These are phyloP conservation scores for Yponomeuta cagnagella DNA, from an alignment of 2,888 invertebrate species.

Conservation along the genomic window DNA sequence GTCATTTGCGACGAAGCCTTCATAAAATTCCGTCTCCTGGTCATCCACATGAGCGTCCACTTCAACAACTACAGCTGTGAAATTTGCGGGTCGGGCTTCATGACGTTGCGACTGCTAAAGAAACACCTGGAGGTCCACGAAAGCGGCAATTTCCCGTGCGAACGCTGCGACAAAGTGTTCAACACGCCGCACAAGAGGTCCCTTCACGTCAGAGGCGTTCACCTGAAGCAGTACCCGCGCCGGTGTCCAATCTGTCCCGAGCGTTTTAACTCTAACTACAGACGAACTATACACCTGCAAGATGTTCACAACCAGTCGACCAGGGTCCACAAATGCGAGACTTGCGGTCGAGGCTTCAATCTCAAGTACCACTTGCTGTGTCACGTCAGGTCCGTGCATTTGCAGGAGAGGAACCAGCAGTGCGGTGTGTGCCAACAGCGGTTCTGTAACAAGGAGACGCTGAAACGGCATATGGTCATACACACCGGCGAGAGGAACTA, in stretches of 20 bases:
- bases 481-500: conserved; percentile 74
- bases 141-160: conserved; percentile 59
- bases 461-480: conserved; percentile 74
- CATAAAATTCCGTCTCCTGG: conserved; percentile 59
- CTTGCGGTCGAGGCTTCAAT: conserved; percentile 61
- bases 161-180: conserved; percentile 57
- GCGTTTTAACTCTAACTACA: conserved; percentile 63
- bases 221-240: conserved; percentile 57
- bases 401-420: conserved; percentile 67
- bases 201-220: conserved; percentile 59
- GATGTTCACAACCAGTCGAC: conserved; percentile 66
- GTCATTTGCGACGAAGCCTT: conserved; percentile 57
- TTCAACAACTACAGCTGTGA: conserved; percentile 69
- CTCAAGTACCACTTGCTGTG: conserved; percentile 63
- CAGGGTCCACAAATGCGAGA: conserved; percentile 62
- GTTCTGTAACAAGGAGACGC: conserved; percentile 72
- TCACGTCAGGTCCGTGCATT: conserved; percentile 61
- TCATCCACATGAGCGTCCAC: conserved; percentile 68
- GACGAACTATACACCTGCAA: conserved; percentile 63
- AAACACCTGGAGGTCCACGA: conserved; percentile 68
- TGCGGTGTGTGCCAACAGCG: conserved; percentile 71
- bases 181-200: conserved; percentile 58
- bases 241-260: conserved; percentile 66
- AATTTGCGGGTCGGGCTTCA: conserved; percentile 63
- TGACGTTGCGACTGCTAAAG: conserved; percentile 59